Percentiles rank a stretch among this genome's conserved stretches.
These are phyloP conservation scores for Xenopus petersii DNA, from an alignment of 2,797 vertebrate genomes.

Conservation along the genomic window DNA sequence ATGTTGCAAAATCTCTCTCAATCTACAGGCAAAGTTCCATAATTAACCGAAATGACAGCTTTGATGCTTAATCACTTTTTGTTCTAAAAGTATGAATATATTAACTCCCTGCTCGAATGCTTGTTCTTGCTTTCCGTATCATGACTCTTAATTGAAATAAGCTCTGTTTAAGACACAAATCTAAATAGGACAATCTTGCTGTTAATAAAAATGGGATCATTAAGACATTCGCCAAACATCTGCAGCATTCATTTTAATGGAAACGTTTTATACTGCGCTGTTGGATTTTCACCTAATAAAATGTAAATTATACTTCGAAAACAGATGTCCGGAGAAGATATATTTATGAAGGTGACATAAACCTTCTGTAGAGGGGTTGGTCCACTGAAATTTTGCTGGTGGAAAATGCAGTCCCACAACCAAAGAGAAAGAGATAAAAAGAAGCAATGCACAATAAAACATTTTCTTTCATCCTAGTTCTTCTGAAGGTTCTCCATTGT, in stretches of 20 bases:
- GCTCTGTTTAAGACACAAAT: conserved; percentile 33
- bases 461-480: no score
- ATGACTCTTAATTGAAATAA: no score
- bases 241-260: conserved; percentile 34
- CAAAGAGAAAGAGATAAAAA: no score
- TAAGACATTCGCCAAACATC: neutral
- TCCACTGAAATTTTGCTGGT: no score
- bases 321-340: no score
- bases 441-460: no score
- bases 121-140: neutral
- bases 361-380: no score
- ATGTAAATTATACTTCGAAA: no score
- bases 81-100: conserved; percentile 31
- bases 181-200: conserved; percentile 12
- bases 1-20: conserved; percentile 5
- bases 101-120: conserved; percentile 19
- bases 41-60: conserved; percentile 38
- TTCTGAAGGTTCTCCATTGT: no score
- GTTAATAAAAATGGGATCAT: conserved; percentile 40
- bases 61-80: conserved; percentile 41
- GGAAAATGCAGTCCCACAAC: no score
- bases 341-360: no score
- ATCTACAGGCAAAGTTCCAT: conserved; percentile 6
- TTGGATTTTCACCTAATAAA: no score
- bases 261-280: neutral